Evolutionary conservation across 2,113 vertebrate species (phyloP).

Genomic region (Sturnus vulgaris): DNA sequence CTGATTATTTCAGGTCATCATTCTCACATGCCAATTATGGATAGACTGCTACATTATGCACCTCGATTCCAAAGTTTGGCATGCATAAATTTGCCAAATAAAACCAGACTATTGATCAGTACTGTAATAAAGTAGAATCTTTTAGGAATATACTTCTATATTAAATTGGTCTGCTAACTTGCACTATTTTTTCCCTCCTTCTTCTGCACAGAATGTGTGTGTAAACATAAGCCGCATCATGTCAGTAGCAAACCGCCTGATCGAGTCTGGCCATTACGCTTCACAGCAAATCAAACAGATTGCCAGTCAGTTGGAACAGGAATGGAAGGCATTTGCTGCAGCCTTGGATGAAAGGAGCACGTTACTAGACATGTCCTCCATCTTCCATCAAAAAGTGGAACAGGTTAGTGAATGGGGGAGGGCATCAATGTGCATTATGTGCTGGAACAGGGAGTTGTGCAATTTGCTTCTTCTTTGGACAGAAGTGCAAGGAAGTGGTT

Average conservation of each 20-base stretch:
- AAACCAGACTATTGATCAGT: neutral
- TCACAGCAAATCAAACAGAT: constrained; percentile 98
- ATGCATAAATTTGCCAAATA: neutral
- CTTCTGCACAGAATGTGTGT: constrained; percentile 87
- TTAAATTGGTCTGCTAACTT: neutral
- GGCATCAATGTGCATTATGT: neutral
- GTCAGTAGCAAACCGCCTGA: constrained; percentile 91
- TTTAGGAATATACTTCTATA: neutral
- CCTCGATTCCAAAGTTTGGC: neutral
- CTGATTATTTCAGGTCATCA: neutral
- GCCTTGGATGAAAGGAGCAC: constrained; percentile 95
- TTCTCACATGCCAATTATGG: neutral
- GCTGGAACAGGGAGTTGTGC: neutral
- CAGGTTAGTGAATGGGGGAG: constrained; percentile 78
- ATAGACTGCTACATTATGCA: neutral
- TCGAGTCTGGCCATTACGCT: constrained; percentile 95
- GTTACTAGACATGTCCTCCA: constrained; percentile 92
- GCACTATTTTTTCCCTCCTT: neutral
- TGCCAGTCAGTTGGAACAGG: constrained; percentile 91
- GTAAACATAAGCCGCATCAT: constrained; percentile 99
- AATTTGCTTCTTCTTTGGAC: neutral
- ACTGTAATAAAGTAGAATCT: neutral
- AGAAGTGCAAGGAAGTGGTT: neutral
- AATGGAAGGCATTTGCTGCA: constrained; percentile 97
- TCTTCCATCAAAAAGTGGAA: constrained; percentile 96